Conservation (phyloP, 2,888 invertebrate species). For the Listrodromus nycthemerus region DNA sequence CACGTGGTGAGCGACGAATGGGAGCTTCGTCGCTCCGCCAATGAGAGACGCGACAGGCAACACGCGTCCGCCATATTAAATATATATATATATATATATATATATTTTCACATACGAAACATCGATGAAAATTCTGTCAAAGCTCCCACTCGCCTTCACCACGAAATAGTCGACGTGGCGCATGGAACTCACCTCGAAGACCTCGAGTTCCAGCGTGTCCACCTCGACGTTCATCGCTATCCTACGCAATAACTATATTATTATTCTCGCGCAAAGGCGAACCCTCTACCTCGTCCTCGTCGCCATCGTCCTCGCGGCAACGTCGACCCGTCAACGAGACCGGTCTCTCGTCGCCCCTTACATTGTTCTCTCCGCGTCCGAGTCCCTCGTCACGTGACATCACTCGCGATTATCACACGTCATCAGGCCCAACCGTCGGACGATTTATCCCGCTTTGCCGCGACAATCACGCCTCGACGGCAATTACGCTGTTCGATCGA, state of each 20-base stretch:
- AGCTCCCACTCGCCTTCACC: constrained; percentile 31
- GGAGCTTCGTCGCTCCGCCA: constrained; percentile 17
- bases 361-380: constrained; percentile 39
- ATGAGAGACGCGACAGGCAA: not conserved
- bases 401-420: constrained; percentile 48
- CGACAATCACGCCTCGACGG: constrained; percentile 15
- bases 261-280: constrained; percentile 76
- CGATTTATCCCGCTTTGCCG: constrained; percentile 16
- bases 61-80: too few species aligned
- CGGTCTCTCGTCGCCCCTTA: constrained; percentile 47
- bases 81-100: too few species aligned
- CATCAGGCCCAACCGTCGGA: constrained; percentile 52
- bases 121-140: not conserved
- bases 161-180: constrained; percentile 61
- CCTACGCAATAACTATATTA: constrained; percentile 76
- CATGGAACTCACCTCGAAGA: constrained; percentile 82
- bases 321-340: constrained; percentile 65
- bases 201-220: constrained; percentile 84
- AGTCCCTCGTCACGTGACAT: constrained; percentile 53
- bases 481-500: constrained; percentile 3
- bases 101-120: too few species aligned
- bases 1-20: constrained; percentile 45
- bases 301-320: constrained; percentile 73
- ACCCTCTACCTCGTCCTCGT: constrained; percentile 79
- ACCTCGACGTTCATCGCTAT: constrained; percentile 81